These are phyloP conservation scores for Pelodiscus sinensis DNA, from an alignment of 2,113 vertebrate genomes.

Conservation along the genomic window DNA sequence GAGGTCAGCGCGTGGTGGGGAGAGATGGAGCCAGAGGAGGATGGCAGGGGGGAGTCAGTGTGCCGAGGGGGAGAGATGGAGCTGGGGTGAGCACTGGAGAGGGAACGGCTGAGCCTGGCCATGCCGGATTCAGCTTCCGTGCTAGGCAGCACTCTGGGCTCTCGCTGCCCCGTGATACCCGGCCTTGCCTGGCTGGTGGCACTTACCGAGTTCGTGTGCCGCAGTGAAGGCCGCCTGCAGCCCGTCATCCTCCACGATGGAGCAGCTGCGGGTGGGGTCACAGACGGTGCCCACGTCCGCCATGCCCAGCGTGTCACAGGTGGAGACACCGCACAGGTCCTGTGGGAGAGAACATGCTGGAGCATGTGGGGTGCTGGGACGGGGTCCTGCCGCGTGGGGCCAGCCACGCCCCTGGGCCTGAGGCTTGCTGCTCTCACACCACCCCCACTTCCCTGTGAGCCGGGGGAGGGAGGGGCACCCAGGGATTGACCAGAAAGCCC, in stretches of 20 bases:
- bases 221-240: constrained; percentile 78
- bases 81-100: background rate
- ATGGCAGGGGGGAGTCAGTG: rapidly evolving
- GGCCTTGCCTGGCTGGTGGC: rapidly evolving
- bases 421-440: background rate
- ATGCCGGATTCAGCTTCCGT: background rate
- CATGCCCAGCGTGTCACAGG: constrained; percentile 81
- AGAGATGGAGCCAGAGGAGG: too few relatives aligned
- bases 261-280: constrained; percentile 77
- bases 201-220: constrained; percentile 78
- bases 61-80: rapidly evolving
- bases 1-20: too few relatives aligned
- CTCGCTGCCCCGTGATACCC: background rate
- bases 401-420: background rate
- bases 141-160: background rate
- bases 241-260: constrained; percentile 79
- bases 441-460: background rate
- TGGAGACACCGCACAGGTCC: constrained; percentile 79
- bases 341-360: background rate
- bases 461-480: background rate
- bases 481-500: background rate
- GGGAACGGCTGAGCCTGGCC: background rate
- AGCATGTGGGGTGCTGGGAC: background rate
- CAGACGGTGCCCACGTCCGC: constrained; percentile 81
- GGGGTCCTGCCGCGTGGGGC: too few relatives aligned